Base-by-base conservation (phyloP, 2,888 invertebrate species). In the Tholera decimalis region DNA sequence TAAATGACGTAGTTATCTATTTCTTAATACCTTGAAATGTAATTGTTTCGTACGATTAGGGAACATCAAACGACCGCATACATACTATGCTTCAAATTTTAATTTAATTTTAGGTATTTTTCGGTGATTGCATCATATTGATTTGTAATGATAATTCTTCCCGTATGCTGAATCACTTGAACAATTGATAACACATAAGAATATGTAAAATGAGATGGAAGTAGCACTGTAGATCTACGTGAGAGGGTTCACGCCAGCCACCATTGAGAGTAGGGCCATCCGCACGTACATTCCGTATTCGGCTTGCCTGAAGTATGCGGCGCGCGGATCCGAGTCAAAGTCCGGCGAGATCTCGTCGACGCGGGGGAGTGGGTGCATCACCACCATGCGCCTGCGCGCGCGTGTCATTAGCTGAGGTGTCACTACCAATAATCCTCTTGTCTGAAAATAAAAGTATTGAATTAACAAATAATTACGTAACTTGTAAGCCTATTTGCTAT, bases 241-340 rank as follows among this genome's bases (percentile, higher is more conserved):
- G n/a, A 94, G 88, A 0, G 94, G 95, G 70, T 95, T 95, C 13
- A 93, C 92, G 55, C 98, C 98, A 15, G 99, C 96, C 2, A 99
- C 97, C 97, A 98, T 98, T 1, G 99, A 97, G 20, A 99, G 95
- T 2, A 99, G 95, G 0, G 99, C 99, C 99, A 99, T 99, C 56
- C 99, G 97, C 20, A 99, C 98, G 88, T 98, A 99, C 97, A 99
- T 98, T 73, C 99, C 99, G 88, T 98, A 98, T 91, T 99, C 99
- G 0, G 99, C 99, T 94, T 99, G 99, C 22, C 99, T 96, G 96
- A 99, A 99, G 93, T 99, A 99, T 0, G 99, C 99, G 0, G 99
- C 99, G 54, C 99, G 96, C 0, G 99, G 98, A 93, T 99, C 99
- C 0, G 97, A 97, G 93, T 99, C 99, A 83, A 99, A 98, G 80